A percentile compares a stretch with the other conserved stretches of the same genome.
phyloP scores from a whole-genome alignment of 2,888 invertebrate species.

The Andrena praecox region DNA sequence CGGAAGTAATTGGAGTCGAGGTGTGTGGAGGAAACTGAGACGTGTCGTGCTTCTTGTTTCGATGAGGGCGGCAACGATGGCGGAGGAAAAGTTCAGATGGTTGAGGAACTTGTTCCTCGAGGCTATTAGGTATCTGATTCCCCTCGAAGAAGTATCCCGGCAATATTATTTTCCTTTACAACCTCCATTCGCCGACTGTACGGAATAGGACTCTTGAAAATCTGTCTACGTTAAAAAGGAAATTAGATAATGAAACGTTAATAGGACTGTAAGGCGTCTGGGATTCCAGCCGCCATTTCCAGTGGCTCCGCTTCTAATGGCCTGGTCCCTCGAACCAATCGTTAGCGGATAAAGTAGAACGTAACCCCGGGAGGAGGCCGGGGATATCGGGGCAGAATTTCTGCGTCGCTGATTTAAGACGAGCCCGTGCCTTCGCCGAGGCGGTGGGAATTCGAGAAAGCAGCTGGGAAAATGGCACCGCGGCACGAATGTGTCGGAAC shows the following conservation, averaged over 20 bases:
- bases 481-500: slow-evolving; percentile 21
- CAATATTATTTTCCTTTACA: not conserved
- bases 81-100: too few relatives aligned
- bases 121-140: too few relatives aligned
- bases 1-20: not conserved
- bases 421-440: slow-evolving; percentile 32
- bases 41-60: too few relatives aligned
- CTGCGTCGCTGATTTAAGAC: slow-evolving; percentile 46
- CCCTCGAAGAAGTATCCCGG: too few relatives aligned
- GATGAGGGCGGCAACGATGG: too few relatives aligned
- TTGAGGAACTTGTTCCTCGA: too few relatives aligned
- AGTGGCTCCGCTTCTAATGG: slow-evolving; percentile 2
- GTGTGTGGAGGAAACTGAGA: not conserved
- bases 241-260: not conserved
- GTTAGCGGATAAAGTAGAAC: slow-evolving; percentile 39
- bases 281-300: not conserved
- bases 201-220: not conserved
- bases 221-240: not conserved
- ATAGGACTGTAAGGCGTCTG: not conserved
- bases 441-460: slow-evolving; percentile 41
- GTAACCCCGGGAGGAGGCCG: slow-evolving; percentile 12
- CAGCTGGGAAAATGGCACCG: slow-evolving; percentile 21
- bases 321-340: slow-evolving; percentile 24
- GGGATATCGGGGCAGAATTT: slow-evolving; percentile 28
- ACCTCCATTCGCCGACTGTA: not conserved